These are phyloP conservation scores for Antheraea mylitta DNA, from an alignment of 1,140 invertebrate species.

Conservation along the genomic window DNA sequence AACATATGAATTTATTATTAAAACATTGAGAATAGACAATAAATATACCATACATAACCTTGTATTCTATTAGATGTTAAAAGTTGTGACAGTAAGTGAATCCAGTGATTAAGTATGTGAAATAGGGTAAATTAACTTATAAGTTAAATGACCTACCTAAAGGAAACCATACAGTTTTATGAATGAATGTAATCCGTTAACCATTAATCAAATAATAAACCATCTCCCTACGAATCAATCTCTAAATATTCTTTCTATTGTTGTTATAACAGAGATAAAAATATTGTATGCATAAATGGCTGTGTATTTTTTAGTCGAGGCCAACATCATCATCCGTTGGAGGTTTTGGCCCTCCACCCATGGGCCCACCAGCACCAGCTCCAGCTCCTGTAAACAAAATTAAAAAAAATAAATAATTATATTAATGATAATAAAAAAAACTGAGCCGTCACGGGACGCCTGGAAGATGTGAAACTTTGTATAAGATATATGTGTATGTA, in stretches of 20 bases:
- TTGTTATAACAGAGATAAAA: not conserved
- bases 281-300: not conserved
- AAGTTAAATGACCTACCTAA: not conserved
- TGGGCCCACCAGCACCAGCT: conserved; percentile 36
- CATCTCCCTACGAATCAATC: not conserved
- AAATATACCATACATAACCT: too few species aligned
- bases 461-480: too few species aligned
- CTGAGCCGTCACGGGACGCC: too few species aligned
- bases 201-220: not conserved
- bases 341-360: conserved; percentile 27
- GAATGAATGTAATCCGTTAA: not conserved
- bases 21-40: too few species aligned
- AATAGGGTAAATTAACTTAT: too few species aligned
- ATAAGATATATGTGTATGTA: too few species aligned
- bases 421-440: too few species aligned
- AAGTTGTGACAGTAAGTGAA: too few species aligned
- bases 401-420: not conserved
- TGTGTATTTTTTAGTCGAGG: conserved; percentile 54
- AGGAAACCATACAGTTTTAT: not conserved
- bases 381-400: conserved; percentile 24
- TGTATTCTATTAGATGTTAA: too few species aligned
- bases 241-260: not conserved
- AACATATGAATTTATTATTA: too few species aligned
- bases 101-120: too few species aligned
- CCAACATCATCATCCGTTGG: conserved; percentile 62